Base-by-base conservation (phyloP, 2,113 vertebrate species). In the Hiodon tergisus region DNA sequence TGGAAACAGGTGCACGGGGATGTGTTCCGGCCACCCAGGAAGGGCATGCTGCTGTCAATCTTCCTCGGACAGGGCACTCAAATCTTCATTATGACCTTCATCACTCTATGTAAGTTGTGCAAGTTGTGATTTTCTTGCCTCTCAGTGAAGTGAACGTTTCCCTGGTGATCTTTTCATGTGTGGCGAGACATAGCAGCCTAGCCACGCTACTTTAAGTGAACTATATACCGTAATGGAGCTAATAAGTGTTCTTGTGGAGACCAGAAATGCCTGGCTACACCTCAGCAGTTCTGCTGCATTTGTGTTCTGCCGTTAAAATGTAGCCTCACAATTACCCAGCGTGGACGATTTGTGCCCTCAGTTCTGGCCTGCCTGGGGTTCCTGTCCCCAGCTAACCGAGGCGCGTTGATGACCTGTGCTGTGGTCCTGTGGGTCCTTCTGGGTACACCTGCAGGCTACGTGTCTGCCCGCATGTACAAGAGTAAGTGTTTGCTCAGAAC, bases 81-180 rank as follows among this genome's bases (percentile, higher is more conserved):
- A 86, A 98, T 99, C 86, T 93, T 98, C 88, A 99, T 97, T 86
- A 99, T 99, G 97, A 98, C 96, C 76, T 99, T 98, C 85, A 96
- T 98, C 84, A 99, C 97, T 2, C 89, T 99, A 0, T 99, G 97
- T 99, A 93, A 96, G 97, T 86, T 6, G 4, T n/a, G 31, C 60
- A 57, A 8, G 10, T 54, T 31, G 31, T 31, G 31, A 31, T 31
- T 31, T 31, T 31, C 31, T 31, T 31, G 31, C 31, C 31, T 31
- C 31, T 31, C 31, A 1, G 31, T 31, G 31, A 31, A 31, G 31
- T 31, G 31, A 31, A 31, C 31, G 31, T 31, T 31, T 31, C 31
- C 31, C 31, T 31, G 31, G 31, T 31, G 31, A 31, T 31, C 0
- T 31, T 31, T 31, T 31, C 31, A 31, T 31, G 31, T 31, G 0